Base-by-base conservation (phyloP, 2,888 invertebrate species). In the Drosophila infuscata region DNA sequence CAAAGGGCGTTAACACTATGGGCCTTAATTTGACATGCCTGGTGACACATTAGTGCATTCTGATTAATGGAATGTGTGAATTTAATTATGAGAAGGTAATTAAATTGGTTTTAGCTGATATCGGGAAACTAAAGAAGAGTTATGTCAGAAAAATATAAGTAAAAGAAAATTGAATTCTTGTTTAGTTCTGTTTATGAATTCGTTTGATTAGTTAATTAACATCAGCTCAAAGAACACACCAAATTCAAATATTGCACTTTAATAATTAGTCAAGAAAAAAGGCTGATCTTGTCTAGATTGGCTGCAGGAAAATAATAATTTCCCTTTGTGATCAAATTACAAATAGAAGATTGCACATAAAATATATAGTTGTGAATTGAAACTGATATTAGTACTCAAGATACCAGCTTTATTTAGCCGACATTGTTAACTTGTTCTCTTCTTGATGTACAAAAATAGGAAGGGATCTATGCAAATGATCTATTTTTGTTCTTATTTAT, bases 361-460 rank as follows among this genome's bases (percentile, higher is more conserved):
- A 46, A 46, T 20, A 7, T 12, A 46, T 1, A 7, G 2, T 20
- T 20, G 46, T 7, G 12, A 20, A 12, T 46, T 43, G 3, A 46
- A 46, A 46, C 7, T 20, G 43, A 5, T 5, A 11, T 43, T 20
- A 43, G 20, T 20, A 20, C 2, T 1, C 0, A 20, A 20, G 11
- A 2, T 11, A 0, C 2, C 11, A 20, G 11, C 0, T 2, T 11
- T 0, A 20, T 11, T 3, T 5, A 2, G 20, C 11, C 5, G 20
- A 5, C 3, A 43, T 0, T 11, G n/a, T 11, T 2, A 11, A 43
- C 20, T 43, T 43, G 3, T 20, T 0, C 0, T n/a, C 8, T 3
- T 3, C 17, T n/a, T 38, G 8, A 3, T 3, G 1, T n/a, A n/a
- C 1, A 8, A 0, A 3, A 0, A 0, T 17, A 17, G 3, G 17